Evolutionary conservation across 2,888 invertebrate genomes (phyloP), one percentile per base, ranked within the genome.

Genomic region (Cataglyphis livida): DNA sequence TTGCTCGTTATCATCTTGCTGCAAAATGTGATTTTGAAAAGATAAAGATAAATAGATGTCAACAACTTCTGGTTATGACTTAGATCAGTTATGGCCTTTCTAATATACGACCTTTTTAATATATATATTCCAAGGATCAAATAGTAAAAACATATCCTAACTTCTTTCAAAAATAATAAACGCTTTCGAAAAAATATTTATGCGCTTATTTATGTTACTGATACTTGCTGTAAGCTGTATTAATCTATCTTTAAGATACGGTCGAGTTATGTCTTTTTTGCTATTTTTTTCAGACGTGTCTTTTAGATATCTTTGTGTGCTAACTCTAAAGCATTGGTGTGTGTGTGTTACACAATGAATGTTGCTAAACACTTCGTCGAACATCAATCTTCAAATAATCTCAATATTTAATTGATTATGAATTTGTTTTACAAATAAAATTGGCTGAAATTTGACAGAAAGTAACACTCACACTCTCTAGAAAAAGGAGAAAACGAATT

Each of bases 121-220:
- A 25, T 25, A 25, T 25, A 35, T 6, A 6, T 35, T 35, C 32
- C 6, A 35, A 35, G 32, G 61, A 51, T 78, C 35, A 82, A 83
- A 44, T 57, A 28, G 48, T 74, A 74, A 79, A 87, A 85, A 82
- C 87, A 87, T 84, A 83, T 51, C 68, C 84, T 78, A 87, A 85
- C 81, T 82, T 85, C 81, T 84, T 81, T 82, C 75, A 74, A 79
- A 73, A 65, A 38, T 61, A 65, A 88, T 76, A 78, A 84, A 64
- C n/a, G 35, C 62, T 82, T 70, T 59, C 65, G 76, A 61, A 73
- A 48, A 71, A 76, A 76, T 54, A 44, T 44, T 21, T 21, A 21
- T 54, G 81, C 66, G 73, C 32, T 65, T 65, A 66, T 66, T 65
- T 66, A 54, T 66, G 66, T 28, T 41, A 68, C n/a, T 65, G 38